Base-by-base conservation (phyloP, 2,113 vertebrate species). In the Eretmochelys imbricata region DNA sequence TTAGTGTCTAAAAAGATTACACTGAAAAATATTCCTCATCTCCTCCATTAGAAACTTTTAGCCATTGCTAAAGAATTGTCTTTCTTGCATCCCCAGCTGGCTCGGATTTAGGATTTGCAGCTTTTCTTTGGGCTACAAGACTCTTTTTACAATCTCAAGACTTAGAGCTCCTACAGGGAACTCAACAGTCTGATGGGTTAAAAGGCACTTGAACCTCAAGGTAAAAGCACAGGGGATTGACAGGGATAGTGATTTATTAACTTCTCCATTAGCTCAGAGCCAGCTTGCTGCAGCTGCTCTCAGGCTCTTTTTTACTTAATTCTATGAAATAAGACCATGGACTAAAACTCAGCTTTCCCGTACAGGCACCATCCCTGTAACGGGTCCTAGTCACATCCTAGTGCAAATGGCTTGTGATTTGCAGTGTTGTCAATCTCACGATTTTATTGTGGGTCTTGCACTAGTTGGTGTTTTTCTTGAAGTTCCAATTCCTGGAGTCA, bases 381-480 rank as follows among this genome's bases (percentile, higher is more conserved):
- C 38, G 72, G 59, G 54, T 8, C 27, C 65, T 22, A 72, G 78
- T 54, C 46, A 80, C 42, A 49, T 53, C 5, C 2, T 54, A 55
- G 69, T 31, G 49, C 48, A 27, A 89, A 59, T 10, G 53, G 11
- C 48, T 57, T 42, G 65, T 25, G 42, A 4, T 0, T 20, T 25
- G 16, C 0, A 1, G 81, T 29, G 13, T 78, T 27, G 9, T 12
- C 46, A 13, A 49, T 19, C 22, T 10, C 1, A 0, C 24, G n/a
- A 8, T 22, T 84, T 53, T 38, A 38, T 49, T 20, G n/a, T 8
- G 62, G 31, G 65, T 72, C 65, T 72, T 22, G 8, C 65, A n/a
- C 35, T 72, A 38, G 4, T 22, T 38, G 65, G 65, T 72, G 65
- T 38, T 72, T 72, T n/a, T 20, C 65, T 38, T 72, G 7, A 38